Percentiles rank a stretch among this genome's conserved stretches.
These are phyloP conservation scores for Dioctria linearis DNA, from an alignment of 2,888 invertebrate species.

Conservation along the genomic window DNA sequence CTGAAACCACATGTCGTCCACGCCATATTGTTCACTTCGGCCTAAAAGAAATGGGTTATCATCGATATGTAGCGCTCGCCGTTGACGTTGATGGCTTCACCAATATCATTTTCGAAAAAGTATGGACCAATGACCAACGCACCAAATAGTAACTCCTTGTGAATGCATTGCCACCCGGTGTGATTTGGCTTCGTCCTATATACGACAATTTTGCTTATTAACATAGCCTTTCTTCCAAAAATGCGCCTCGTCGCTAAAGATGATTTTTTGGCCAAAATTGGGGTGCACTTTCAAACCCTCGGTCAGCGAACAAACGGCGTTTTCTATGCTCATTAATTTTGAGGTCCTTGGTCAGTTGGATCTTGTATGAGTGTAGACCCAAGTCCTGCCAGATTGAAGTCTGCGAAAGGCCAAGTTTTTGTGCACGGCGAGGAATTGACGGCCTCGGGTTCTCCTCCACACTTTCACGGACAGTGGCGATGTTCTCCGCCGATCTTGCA, in stretches of 20 bases:
- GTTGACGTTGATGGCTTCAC: not conserved
- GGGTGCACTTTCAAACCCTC: not conserved
- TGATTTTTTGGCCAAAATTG: no score
- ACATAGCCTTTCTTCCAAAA: no score
- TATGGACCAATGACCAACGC: no score
- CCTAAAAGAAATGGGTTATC: not conserved
- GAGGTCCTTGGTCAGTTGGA: not conserved
- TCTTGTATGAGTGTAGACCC: conserved; percentile 8
- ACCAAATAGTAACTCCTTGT: no score
- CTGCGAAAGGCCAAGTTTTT: not conserved
- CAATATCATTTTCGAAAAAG: no score
- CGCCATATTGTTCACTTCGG: not conserved
- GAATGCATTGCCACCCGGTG: no score
- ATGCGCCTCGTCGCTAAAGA: no score
- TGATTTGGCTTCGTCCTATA: no score
- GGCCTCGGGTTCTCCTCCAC: conserved; percentile 25
- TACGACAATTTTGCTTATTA: no score
- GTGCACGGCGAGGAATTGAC: conserved; percentile 5
- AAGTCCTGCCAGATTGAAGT: not conserved
- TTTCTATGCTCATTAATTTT: no score
- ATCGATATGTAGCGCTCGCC: not conserved
- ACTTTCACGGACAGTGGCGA: conserved; percentile 41
- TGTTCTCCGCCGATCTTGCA: conserved; percentile 47
- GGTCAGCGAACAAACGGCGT: no score
- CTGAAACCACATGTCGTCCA: no score